Evolutionary conservation across 2,888 invertebrate species (phyloP).

Genomic region (Pogonocherus hispidulus): DNA sequence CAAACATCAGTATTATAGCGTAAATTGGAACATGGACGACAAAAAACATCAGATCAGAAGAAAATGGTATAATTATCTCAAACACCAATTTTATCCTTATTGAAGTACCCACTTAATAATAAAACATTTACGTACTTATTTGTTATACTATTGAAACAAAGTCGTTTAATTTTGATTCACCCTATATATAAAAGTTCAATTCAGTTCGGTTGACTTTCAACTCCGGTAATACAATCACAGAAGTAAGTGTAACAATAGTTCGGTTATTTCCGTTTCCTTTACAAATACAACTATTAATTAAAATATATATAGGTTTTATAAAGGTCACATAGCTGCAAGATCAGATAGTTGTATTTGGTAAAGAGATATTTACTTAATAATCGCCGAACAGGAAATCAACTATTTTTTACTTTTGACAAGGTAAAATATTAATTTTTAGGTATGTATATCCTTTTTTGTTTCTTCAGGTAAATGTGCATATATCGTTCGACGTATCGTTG

Average conservation of each 20-base stretch:
- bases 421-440: background rate
- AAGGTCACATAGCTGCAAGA: constrained; percentile 4
- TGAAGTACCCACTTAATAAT: no score
- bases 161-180: no score
- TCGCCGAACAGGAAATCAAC: background rate
- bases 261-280: constrained; percentile 11
- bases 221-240: background rate
- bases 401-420: background rate
- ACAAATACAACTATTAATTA: background rate
- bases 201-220: background rate
- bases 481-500: no score
- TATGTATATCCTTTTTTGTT: background rate
- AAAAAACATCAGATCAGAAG: no score
- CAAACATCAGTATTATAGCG: no score
- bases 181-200: no score
- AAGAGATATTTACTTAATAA: background rate
- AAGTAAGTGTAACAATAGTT: constrained; percentile 4
- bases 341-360: constrained; percentile 1
- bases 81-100: no score
- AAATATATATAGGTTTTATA: background rate
- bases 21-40: no score
- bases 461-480: no score
- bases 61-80: no score
- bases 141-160: no score
- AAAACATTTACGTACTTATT: no score